A percentile compares a stretch with the other conserved stretches of the same genome.
Conservation (phyloP, 1,140 invertebrate species). For the Zophobas morio region DNA sequence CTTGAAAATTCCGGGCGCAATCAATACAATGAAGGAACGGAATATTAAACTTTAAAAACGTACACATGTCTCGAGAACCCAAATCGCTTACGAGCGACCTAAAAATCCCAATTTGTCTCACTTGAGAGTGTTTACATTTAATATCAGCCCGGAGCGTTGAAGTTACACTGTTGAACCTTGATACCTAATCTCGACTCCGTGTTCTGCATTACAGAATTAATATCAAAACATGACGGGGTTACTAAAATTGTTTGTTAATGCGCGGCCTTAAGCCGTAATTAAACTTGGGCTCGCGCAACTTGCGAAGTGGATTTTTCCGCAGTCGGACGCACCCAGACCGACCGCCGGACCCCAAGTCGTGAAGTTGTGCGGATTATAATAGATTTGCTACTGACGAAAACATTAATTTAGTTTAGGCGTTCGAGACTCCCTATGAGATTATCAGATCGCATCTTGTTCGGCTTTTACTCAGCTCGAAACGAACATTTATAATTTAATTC, state of each 20-base stretch:
- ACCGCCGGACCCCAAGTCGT: neutral
- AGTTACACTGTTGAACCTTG: neutral
- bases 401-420: slow-evolving; percentile 3
- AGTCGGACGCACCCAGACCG: too few relatives aligned
- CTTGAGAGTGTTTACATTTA: too few relatives aligned
- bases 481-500: slow-evolving; percentile 30
- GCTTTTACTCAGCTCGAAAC: slow-evolving; percentile 15
- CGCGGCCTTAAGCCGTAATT: neutral
- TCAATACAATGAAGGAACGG: too few relatives aligned
- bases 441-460: slow-evolving; percentile 15
- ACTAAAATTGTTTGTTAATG: slow-evolving; percentile 3
- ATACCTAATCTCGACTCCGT: neutral
- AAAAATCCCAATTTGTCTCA: too few relatives aligned
- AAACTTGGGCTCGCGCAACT: neutral
- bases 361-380: neutral
- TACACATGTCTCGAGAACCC: too few relatives aligned
- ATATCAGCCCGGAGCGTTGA: too few relatives aligned
- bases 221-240: neutral
- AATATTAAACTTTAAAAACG: too few relatives aligned
- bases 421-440: neutral
- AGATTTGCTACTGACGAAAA: neutral
- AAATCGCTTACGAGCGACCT: too few relatives aligned
- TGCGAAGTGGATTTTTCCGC: neutral
- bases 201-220: slow-evolving; percentile 1
- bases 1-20: too few relatives aligned